A percentile compares a stretch with the other conserved stretches of the same genome.
Evolutionary conservation across 2,797 vertebrate genomes (phyloP).

Genomic region (Enteromius paludinosus): DNA sequence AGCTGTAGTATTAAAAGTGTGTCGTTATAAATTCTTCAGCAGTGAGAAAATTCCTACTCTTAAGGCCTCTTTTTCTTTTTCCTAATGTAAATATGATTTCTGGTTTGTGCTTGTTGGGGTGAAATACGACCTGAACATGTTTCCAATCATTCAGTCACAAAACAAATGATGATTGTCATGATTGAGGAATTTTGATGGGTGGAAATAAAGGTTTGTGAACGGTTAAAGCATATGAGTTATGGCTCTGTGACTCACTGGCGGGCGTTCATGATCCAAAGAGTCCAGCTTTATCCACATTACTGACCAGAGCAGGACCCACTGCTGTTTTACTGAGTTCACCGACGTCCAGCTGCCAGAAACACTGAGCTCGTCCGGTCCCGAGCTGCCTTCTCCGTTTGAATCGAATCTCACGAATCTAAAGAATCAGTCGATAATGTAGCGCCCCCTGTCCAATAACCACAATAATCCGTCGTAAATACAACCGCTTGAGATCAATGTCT

Average conservation of each 20-base stretch:
- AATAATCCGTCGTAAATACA: background rate
- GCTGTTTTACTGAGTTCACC: constrained; percentile 32
- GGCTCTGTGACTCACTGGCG: background rate
- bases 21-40: background rate
- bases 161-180: background rate
- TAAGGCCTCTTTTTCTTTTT: background rate
- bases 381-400: no score
- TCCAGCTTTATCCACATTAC: background rate
- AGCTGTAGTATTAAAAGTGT: background rate
- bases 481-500: no score
- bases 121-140: background rate
- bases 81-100: background rate
- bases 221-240: background rate
- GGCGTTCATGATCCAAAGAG: background rate
- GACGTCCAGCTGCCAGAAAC: background rate
- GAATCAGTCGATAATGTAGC: background rate
- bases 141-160: background rate
- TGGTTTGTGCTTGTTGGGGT: background rate
- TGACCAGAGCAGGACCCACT: constrained; percentile 27
- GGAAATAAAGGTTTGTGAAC: background rate
- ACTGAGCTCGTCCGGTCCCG: background rate
- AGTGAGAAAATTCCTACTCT: background rate
- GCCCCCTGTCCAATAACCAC: background rate
- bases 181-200: constrained; percentile 8
- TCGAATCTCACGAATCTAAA: background rate